Evolutionary conservation across 2,888 invertebrate genomes (phyloP).

Genomic region (Tenthredo notha): DNA sequence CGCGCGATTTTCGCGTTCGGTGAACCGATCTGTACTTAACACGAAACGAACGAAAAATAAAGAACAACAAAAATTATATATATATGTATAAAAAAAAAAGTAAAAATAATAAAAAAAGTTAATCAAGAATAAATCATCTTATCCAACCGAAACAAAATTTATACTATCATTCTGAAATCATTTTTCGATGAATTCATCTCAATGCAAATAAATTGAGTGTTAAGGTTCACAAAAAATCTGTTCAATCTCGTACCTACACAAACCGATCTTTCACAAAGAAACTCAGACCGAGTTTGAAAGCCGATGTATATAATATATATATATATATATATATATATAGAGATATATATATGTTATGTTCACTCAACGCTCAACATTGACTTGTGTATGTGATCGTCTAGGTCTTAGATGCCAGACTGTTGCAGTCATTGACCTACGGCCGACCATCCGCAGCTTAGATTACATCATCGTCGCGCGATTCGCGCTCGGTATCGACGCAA

Average conservation of each 20-base stretch:
- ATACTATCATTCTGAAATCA: background rate
- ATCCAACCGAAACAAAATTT: background rate
- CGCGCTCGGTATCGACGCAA: background rate
- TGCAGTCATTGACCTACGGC: conserved; percentile 66
- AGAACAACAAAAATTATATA: background rate
- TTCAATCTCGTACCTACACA: background rate
- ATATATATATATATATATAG: background rate
- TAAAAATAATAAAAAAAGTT: background rate
- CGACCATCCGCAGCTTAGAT: conserved; percentile 65
- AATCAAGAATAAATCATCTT: background rate
- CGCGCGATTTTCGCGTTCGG: background rate
- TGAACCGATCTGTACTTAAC: background rate
- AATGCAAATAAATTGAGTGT: background rate
- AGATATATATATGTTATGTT: background rate
- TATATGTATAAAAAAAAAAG: background rate
- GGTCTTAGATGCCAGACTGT: conserved; percentile 64
- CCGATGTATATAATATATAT: background rate
- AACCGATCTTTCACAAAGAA: background rate
- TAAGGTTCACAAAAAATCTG: background rate
- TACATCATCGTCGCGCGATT: conserved; percentile 62
- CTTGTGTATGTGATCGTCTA: conserved; percentile 57
- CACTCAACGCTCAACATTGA: background rate
- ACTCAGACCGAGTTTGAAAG: background rate
- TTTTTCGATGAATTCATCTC: background rate
- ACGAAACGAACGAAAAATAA: background rate